These are phyloP conservation scores for Petroica traversi DNA, from an alignment of 2,113 vertebrate species.

Conservation along the genomic window DNA sequence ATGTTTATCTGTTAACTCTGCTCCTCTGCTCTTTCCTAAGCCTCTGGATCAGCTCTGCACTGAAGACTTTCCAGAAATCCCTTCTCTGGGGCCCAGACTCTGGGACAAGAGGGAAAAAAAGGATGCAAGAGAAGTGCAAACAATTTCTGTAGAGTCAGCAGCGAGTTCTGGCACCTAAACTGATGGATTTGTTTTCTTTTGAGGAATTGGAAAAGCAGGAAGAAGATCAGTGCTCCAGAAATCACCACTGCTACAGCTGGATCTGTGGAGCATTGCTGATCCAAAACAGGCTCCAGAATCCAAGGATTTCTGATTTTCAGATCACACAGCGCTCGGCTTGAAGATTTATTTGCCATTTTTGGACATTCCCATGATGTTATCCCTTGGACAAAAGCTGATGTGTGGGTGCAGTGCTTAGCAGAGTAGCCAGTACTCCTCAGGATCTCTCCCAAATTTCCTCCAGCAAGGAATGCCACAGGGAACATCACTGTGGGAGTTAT, in stretches of 20 bases:
- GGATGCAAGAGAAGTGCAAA: neutral
- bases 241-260: neutral
- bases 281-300: neutral
- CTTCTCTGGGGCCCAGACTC: neutral
- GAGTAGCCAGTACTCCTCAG: neutral
- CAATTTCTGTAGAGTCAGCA: conserved; percentile 16
- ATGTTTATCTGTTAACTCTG: neutral
- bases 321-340: neutral
- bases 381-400: neutral
- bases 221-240: neutral
- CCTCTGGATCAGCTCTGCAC: neutral
- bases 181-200: conserved; percentile 21
- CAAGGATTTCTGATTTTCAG: neutral
- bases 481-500: fast-evolving
- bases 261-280: neutral
- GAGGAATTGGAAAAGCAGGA: conserved; percentile 5
- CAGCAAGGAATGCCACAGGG: neutral
- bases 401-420: neutral
- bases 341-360: neutral
- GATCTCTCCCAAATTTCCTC: neutral
- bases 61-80: neutral
- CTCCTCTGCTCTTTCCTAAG: neutral
- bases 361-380: neutral
- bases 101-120: neutral
- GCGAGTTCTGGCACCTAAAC: neutral